Base-by-base conservation (phyloP, 2,888 invertebrate species). In the Tortricodes alternella region DNA sequence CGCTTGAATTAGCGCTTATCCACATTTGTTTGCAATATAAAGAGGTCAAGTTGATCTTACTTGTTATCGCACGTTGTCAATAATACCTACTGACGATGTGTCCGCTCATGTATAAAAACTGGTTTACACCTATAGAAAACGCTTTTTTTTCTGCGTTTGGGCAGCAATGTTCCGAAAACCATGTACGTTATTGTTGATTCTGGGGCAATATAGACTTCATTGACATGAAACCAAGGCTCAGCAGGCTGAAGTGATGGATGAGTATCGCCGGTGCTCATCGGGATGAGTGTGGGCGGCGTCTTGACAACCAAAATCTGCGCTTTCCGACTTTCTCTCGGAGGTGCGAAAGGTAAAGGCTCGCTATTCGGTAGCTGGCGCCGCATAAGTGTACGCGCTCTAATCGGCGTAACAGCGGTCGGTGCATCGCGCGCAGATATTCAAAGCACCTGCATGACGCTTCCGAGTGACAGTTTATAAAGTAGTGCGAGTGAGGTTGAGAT, bases 241-340 rank as follows among this genome's bases (percentile, higher is more conserved):
- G n/a, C n/a, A n/a, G n/a, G n/a, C 29, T 69, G 73, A 76, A 75
- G 73, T 85, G 88, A 88, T 83, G 84, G 85, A 88, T 84, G 83
- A 82, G 79, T 83, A 80, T 85, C 78, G 83, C 83, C 85, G 83
- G 83, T 81, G 81, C 76, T 86, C 85, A 84, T 76, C 73, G 80
- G 86, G 85, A 83, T 80, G 80, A 79, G 82, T 78, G 89, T 89
- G 81, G 89, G 90, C 87, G 87, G 78, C 77, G 78, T 70, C 80
- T 84, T 83, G 83, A 80, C 87, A 84, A 86, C 83, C 87, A 86
- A 89, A 89, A 88, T 89, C 85, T 85, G 85, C 89, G 85, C 90
- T 89, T 90, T 89, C 90, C 89, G 78, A 89, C 90, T 90, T 89
- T 90, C 90, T 89, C 90, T 90, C 78, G 73, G 89, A 89, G 88